phyloP scores from a whole-genome alignment of 1,140 invertebrate species.

The Orussus abietinus region DNA sequence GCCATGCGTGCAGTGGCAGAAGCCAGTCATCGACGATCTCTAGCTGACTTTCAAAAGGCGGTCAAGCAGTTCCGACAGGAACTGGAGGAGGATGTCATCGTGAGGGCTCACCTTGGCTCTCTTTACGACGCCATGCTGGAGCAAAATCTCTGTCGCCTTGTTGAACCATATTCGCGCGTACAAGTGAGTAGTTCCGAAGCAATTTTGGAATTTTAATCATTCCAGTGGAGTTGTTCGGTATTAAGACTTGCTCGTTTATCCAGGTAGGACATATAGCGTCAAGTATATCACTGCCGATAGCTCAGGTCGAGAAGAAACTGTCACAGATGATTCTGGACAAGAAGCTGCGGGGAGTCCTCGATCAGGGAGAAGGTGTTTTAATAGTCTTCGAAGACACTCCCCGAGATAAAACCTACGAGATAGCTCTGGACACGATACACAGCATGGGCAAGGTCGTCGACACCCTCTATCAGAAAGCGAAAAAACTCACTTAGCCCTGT shows the following conservation, averaged over 20 bases:
- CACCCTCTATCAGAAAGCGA: conserved; percentile 96
- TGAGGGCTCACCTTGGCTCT: conserved; percentile 92
- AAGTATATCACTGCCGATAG: conserved; percentile 82
- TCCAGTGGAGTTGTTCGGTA: conserved; percentile 1
- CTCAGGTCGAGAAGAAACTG: conserved; percentile 95
- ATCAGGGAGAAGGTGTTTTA: conserved; percentile 95
- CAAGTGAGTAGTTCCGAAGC: conserved; percentile 64
- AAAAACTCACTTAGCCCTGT: conserved; percentile 86
- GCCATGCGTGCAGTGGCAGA: conserved; percentile 97
- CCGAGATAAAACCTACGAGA: conserved; percentile 96
- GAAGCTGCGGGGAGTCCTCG: conserved; percentile 93
- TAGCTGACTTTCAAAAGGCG: conserved; percentile 91
- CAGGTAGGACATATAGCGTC: conserved; percentile 77
- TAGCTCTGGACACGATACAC: conserved; percentile 94
- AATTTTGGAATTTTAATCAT: conserved; percentile 6
- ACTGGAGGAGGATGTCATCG: conserved; percentile 94
- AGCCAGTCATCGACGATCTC: conserved; percentile 92
- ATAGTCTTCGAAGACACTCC: conserved; percentile 95
- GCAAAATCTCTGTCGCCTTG: conserved; percentile 97
- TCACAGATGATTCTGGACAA: conserved; percentile 99
- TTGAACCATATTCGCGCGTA: conserved; percentile 97
- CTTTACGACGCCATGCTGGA: conserved; percentile 98
- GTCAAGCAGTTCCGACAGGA: conserved; percentile 84
- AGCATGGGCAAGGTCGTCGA: conserved; percentile 99
- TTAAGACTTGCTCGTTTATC: conserved; percentile 19